Evolutionary conservation across 2,888 invertebrate genomes (phyloP), one percentile per base, ranked within the genome.

Genomic region (Lottia gigantea): DNA sequence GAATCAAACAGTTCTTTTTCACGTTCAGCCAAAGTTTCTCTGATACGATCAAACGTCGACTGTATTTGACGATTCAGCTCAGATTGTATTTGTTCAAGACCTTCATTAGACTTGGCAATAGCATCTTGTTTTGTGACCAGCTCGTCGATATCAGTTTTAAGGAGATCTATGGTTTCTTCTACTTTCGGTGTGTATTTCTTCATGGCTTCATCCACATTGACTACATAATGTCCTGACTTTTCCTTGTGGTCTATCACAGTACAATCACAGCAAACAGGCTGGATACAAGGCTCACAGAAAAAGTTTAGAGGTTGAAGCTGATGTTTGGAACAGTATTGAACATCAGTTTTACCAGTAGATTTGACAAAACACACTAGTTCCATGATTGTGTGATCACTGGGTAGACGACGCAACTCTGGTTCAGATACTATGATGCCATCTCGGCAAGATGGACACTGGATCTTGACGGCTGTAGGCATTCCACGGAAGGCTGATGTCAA

Each of bases 291-390:
- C 74, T 85, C 85, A 74, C 85, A 86, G 79, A 86, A 86, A 73
- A 86, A 86, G 78, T 85, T 84, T 70, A 86, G 74, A 0, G 85
- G 84, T 74, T 86, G 85, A 72, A 84, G 74, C 71, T 85, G 83
- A 69, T 86, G 85, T 72, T 82, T 82, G 25, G 80, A 70, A 74
- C 85, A 86, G 70, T 83, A 85, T 61, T 82, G 79, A 1, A 84
- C 79, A 66, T 85, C 83, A 4, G 74, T 76, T 64, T 78, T 80
- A 15, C 82, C 81, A 16, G 83, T 83, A 26, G 78, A 77, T 64
- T 79, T 79, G 19, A 85, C 82, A 70, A 83, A 83, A 26, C 76
- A 73, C 12, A 85, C 76, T n/a, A 84, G 74, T 72, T 84, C 84
- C 66, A 83, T 73, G 61, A 86, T 82, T 11, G 85, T 85, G 74